phyloP scores from a whole-genome alignment of 2,113 vertebrate genomes.

The Parus major region DNA sequence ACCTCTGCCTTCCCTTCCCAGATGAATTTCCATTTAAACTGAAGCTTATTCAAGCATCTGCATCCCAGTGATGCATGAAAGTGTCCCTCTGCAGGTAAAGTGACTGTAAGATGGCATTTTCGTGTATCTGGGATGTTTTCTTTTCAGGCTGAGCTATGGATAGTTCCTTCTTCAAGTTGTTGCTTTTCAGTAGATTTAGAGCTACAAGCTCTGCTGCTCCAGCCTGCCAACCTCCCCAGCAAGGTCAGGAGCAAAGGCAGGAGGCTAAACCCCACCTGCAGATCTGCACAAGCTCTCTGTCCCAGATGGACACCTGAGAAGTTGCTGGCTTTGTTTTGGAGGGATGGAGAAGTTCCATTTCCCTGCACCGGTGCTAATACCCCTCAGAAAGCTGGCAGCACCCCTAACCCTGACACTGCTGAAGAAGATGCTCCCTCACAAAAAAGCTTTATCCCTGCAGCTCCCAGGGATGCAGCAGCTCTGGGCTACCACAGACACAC shows the following conservation, averaged over 20 bases:
- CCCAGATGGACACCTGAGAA: not conserved
- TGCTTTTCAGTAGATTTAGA: not conserved
- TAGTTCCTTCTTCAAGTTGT: not conserved
- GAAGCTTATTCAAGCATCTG: conserved; percentile 13
- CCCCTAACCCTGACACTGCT: not conserved
- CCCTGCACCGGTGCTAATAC: not conserved
- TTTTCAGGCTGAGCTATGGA: not conserved
- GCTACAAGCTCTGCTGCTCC: not conserved
- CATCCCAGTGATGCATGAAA: conserved; percentile 8
- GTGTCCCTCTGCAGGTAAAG: not conserved
- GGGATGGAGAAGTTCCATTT: not conserved
- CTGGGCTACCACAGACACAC: not conserved
- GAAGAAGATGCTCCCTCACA: not conserved
- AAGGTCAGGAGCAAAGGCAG: not conserved
- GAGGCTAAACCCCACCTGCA: not conserved
- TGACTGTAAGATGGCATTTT: not conserved
- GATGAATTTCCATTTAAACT: not conserved
- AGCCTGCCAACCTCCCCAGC: not conserved
- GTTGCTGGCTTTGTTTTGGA: not conserved
- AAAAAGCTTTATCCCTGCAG: not conserved
- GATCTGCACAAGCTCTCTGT: not conserved
- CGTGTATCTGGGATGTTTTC: not conserved
- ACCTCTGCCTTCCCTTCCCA: not conserved
- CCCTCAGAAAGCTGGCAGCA: not conserved
- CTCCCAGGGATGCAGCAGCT: not conserved